Percentiles rank a stretch among this genome's conserved stretches.
phyloP scores from a whole-genome alignment of 2,888 invertebrate genomes.

The Himalopsyche tibetana region DNA sequence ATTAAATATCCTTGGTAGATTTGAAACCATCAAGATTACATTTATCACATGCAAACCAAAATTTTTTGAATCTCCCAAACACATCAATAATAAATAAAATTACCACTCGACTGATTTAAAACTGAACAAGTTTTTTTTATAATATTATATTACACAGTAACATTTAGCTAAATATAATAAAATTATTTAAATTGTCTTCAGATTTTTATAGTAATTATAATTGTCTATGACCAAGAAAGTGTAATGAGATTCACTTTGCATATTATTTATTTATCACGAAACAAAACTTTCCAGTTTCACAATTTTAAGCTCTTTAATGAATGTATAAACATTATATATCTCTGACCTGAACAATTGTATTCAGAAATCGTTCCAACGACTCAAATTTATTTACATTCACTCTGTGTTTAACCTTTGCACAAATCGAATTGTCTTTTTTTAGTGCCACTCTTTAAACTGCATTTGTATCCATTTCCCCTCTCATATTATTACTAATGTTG shows the following conservation, averaged over 20 bases:
- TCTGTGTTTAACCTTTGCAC: background rate
- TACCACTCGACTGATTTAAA: constrained; percentile 28
- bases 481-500: constrained; percentile 52
- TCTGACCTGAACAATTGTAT: background rate
- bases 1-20: background rate
- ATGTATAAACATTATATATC: constrained; percentile 44
- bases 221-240: constrained; percentile 31
- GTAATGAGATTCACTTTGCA: constrained; percentile 23
- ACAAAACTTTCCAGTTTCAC: constrained; percentile 24
- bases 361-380: background rate
- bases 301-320: constrained; percentile 40
- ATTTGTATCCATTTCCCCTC: constrained; percentile 66
- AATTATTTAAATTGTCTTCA: constrained; percentile 37
- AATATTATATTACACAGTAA: constrained; percentile 37
- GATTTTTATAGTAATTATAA: background rate
- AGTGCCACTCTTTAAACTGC: constrained; percentile 61
- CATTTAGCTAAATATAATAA: constrained; percentile 39
- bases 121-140: constrained; percentile 30
- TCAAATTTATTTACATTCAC: constrained; percentile 36
- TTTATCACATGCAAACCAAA: background rate
- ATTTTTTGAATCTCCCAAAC: background rate
- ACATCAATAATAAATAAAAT: constrained; percentile 29
- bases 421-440: background rate
- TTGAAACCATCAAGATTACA: background rate
- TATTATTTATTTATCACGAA: constrained; percentile 37